Conservation (phyloP, 2,797 vertebrate genomes). For the Peromyscus aztecus region DNA sequence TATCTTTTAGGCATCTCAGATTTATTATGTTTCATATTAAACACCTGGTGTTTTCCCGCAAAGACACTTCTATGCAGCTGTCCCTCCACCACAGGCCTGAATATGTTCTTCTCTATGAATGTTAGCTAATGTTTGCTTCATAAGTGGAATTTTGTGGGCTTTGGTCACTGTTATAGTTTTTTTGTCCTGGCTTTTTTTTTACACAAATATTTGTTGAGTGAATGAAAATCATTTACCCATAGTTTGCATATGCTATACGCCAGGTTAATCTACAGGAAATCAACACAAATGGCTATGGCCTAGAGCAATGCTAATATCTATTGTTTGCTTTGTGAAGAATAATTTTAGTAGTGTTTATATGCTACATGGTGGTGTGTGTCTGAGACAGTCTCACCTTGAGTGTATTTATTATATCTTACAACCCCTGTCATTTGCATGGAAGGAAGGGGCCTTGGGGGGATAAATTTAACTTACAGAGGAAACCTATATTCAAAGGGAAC, state of each 20-base stretch:
- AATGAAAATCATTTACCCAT: slow-evolving; percentile 42
- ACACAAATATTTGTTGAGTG: slow-evolving; percentile 46
- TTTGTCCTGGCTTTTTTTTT: background rate
- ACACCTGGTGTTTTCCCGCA: background rate
- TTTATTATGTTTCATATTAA: background rate
- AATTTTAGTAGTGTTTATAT: slow-evolving; percentile 22
- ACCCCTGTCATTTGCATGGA: background rate
- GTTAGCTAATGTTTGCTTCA: background rate
- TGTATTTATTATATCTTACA: background rate
- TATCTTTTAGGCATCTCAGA: background rate
- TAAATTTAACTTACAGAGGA: slow-evolving; percentile 8
- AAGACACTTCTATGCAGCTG: background rate
- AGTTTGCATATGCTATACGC: background rate
- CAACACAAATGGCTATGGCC: background rate
- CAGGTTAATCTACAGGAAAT: slow-evolving; percentile 47
- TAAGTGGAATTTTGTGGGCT: background rate
- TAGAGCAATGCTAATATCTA: background rate
- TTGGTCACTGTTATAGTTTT: background rate
- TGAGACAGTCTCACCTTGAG: background rate
- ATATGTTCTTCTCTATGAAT: background rate
- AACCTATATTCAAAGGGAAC: background rate
- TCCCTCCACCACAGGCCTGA: background rate
- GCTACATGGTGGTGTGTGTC: background rate
- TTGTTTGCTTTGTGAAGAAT: slow-evolving; percentile 32
- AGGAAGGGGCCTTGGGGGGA: background rate